phyloP scores from a whole-genome alignment of 1,140 invertebrate genomes.

The Pseudomyrmex gracilis region DNA sequence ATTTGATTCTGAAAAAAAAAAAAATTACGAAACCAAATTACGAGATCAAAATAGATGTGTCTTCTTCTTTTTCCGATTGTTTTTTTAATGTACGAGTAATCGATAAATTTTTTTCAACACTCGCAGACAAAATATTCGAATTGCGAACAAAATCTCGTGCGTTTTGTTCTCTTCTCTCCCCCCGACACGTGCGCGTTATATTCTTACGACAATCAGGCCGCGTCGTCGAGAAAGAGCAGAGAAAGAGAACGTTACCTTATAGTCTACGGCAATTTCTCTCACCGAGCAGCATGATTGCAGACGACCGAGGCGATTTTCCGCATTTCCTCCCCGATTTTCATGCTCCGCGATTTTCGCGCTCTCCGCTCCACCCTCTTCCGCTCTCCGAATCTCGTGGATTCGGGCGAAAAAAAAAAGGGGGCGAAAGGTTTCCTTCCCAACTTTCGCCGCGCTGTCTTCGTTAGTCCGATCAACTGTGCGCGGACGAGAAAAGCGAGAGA shows the following conservation, averaged over 20 bases:
- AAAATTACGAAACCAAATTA: too few species aligned
- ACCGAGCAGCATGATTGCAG: slow-evolving; percentile 54
- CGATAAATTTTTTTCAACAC: too few species aligned
- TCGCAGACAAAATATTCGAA: too few species aligned
- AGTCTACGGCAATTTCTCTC: slow-evolving; percentile 58
- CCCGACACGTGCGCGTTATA: background rate
- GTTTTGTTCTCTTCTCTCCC: background rate
- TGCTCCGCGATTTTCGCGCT: slow-evolving; percentile 20
- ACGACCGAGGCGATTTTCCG: slow-evolving; percentile 61
- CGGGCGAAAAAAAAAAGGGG: slow-evolving; percentile 52
- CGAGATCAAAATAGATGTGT: too few species aligned
- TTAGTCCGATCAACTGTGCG: slow-evolving; percentile 42
- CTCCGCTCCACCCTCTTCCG: slow-evolving; percentile 30
- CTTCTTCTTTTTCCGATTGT: too few species aligned
- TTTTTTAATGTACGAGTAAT: too few species aligned
- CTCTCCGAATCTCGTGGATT: slow-evolving; percentile 25
- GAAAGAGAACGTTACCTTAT: slow-evolving; percentile 45
- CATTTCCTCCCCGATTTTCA: slow-evolving; percentile 63
- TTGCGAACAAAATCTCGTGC: slow-evolving; percentile 1
- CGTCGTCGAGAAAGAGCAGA: slow-evolving; percentile 1
- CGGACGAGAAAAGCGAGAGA: background rate
- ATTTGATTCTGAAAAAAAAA: too few species aligned
- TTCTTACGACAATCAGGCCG: slow-evolving; percentile 23
- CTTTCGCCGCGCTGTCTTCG: slow-evolving; percentile 52
- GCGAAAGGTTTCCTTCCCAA: slow-evolving; percentile 54